phyloP scores from a whole-genome alignment of 2,113 vertebrate genomes.

The Circaetus cinerascens region DNA sequence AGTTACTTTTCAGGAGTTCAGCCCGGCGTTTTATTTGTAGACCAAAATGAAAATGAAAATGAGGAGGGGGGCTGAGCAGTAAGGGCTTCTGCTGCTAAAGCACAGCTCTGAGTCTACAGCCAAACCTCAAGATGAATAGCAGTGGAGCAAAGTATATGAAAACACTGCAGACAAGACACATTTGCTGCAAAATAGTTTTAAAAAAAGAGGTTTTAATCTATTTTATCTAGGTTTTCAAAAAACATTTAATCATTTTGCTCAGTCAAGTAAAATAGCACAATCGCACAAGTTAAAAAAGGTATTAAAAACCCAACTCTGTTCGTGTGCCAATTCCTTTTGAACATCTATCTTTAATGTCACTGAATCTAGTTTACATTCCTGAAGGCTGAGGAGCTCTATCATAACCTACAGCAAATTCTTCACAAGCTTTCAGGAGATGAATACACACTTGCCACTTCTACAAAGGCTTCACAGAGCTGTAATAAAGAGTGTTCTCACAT shows the following conservation, averaged over 20 bases:
- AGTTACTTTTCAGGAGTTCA: not conserved
- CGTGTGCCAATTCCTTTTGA: not conserved
- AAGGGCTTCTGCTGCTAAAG: not conserved
- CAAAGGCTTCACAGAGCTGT: constrained; percentile 18
- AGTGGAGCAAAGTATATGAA: not conserved
- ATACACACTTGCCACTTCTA: constrained; percentile 34
- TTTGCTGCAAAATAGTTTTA: not conserved
- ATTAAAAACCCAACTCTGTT: not conserved
- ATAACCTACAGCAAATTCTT: constrained; percentile 45
- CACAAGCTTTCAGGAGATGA: constrained; percentile 40
- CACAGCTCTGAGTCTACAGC: not conserved
- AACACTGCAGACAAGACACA: not conserved
- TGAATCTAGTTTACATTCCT: constrained; percentile 50
- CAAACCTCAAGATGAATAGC: not conserved
- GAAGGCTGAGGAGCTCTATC: constrained; percentile 21
- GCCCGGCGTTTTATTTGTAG: not conserved
- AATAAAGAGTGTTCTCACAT: constrained; percentile 6
- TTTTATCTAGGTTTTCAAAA: not conserved
- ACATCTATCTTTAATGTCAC: constrained; percentile 28
- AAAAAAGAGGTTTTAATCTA: not conserved
- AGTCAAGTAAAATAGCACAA: not conserved
- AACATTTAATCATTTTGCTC: not conserved
- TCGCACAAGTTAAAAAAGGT: not conserved
- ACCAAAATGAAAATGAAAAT: not conserved
- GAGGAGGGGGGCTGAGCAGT: not conserved